phyloP scores from a whole-genome alignment of 2,888 invertebrate species.

The Pseudococcus viburni region DNA sequence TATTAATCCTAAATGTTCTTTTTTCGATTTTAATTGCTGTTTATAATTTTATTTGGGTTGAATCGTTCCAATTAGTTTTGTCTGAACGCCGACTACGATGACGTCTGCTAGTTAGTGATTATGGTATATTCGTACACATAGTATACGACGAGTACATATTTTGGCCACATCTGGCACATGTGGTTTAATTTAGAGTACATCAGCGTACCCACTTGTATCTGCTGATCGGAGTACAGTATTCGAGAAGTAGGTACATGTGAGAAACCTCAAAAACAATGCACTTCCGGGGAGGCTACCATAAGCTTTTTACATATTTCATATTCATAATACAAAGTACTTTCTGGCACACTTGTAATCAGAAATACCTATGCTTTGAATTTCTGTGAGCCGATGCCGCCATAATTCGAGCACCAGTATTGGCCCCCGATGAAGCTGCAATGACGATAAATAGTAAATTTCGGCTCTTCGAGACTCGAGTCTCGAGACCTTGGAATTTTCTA shows the following conservation, averaged over 20 bases:
- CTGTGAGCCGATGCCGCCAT: background rate
- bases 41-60: slow-evolving; percentile 18
- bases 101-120: background rate
- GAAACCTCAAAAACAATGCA: background rate
- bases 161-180: slow-evolving; percentile 30
- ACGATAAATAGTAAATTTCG: background rate
- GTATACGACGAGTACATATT: background rate
- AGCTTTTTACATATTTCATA: background rate
- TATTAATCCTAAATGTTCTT: background rate
- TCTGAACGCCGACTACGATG: background rate
- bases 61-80: slow-evolving; percentile 26
- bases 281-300: background rate
- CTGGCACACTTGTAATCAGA: background rate
- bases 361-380: background rate
- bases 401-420: background rate
- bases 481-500: background rate
- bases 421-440: background rate
- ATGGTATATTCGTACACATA: background rate
- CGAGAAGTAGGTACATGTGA: background rate
- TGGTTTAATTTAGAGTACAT: slow-evolving; percentile 37
- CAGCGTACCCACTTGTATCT: slow-evolving; percentile 11
- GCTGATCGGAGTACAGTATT: background rate
- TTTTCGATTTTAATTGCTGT: slow-evolving; percentile 29
- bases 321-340: background rate
- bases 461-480: background rate